Conservation (phyloP, 2,113 vertebrate genomes). For the Paratilapia polleni region DNA sequence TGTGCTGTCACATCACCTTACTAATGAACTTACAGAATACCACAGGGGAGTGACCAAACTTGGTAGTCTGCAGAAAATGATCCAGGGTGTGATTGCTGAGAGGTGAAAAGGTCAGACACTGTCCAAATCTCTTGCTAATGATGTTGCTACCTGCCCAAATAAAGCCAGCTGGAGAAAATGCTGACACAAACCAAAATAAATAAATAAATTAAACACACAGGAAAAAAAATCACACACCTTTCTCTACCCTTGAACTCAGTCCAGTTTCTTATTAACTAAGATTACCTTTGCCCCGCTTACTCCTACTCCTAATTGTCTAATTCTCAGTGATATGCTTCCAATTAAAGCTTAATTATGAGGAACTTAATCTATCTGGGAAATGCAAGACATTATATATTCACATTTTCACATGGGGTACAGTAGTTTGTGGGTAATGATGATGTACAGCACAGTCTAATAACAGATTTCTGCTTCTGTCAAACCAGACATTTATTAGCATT, state of each 20-base stretch:
- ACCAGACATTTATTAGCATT: constrained; percentile 69
- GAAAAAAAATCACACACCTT: constrained; percentile 15
- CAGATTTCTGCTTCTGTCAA: constrained; percentile 61
- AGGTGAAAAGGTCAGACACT: constrained; percentile 62
- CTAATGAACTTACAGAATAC: constrained; percentile 60
- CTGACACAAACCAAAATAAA: constrained; percentile 46
- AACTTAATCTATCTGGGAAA: constrained; percentile 57
- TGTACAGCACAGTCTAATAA: constrained; percentile 68
- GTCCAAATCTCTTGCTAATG: constrained; percentile 63
- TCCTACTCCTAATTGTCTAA: constrained; percentile 40
- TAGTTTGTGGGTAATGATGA: constrained; percentile 67
- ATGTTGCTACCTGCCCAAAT: constrained; percentile 62
- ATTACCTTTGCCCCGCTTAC: constrained; percentile 39
- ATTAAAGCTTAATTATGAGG: constrained; percentile 65
- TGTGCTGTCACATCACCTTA: constrained; percentile 47
- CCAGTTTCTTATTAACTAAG: constrained; percentile 37
- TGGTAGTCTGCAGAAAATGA: constrained; percentile 50
- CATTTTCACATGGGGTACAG: constrained; percentile 51
- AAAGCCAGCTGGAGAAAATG: constrained; percentile 45
- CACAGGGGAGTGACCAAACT: constrained; percentile 43
- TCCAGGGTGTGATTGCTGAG: constrained; percentile 39
- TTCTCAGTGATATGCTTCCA: constrained; percentile 57
- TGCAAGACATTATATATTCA: constrained; percentile 39
- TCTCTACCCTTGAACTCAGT: constrained; percentile 24
- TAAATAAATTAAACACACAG: background rate